Base-by-base conservation (phyloP, 2,888 invertebrate genomes). In the Stenodema calcarata region DNA sequence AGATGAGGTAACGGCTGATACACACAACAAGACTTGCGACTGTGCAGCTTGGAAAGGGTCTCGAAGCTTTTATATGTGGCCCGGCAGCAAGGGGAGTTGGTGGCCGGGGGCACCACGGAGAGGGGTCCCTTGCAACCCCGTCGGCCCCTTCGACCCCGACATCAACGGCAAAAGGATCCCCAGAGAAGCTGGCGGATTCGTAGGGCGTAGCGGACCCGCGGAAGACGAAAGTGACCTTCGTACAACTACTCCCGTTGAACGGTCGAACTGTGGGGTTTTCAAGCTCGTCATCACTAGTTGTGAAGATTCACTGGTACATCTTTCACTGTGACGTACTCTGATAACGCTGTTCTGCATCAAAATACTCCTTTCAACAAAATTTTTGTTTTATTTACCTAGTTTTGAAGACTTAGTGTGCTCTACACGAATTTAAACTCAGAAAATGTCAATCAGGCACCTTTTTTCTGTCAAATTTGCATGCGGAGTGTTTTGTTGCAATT, bases 11-110 rank as follows among this genome's bases (percentile, higher is more conserved):
- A 35, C 73, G 30, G 82, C 42, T 35, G 47, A 82, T 82, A 42
- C 82, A 82, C 82, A 69, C 82, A n/a, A 82, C 82, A 69, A 82
- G 82, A 82, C 78, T 78, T 78, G 78, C n/a, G 44, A 78, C 82
- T 82, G 82, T 82, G 35, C 35, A 69, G 69, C 41, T 28, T 35
- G 18, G 82, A 82, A 35, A 35, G 47, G 82, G 82, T 42, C 35
- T 69, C 82, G 54, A 62, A 62, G 82, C 42, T 82, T 82, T 41
- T 82, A 82, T 82, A 82, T 41, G 82, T 7, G 82, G 78, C 11
- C 2, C 44, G n/a, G 41, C 0, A 2, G 41, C 18, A 7, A 6
- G 78, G 44, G 42, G 44, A 44, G 78, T 16, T 78, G 41, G 78
- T 11, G 41, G 27, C 9, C 78, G 9, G 27, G 41, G 78, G 78